Percentiles rank a stretch among this genome's conserved stretches.
Conservation (phyloP, 2,888 invertebrate species). For the Phengaris alcon region DNA sequence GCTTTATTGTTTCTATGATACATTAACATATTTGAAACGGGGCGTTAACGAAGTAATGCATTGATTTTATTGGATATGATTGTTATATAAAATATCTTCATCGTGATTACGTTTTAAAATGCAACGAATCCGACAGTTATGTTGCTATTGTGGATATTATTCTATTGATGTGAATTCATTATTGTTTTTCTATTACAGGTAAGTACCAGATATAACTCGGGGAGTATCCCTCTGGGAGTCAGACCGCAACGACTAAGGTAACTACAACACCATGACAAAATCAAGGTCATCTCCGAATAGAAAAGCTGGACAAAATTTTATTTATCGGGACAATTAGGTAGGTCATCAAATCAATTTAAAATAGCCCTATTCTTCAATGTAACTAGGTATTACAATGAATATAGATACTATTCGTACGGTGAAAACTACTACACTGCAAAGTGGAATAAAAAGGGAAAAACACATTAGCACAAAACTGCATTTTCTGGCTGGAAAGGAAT, state of each 20-base stretch:
- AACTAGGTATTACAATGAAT: background rate
- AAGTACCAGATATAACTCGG: constrained; percentile 8
- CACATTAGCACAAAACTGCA: constrained; percentile 24
- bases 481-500: constrained; percentile 22
- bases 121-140: background rate
- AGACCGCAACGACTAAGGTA: constrained; percentile 1
- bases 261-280: background rate
- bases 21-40: constrained; percentile 14
- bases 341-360: no score
- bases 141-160: background rate
- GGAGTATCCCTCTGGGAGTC: background rate
- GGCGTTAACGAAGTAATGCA: constrained; percentile 7
- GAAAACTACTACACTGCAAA: background rate
- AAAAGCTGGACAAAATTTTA: no score
- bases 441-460: constrained; percentile 12
- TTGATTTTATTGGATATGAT: constrained; percentile 7
- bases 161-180: background rate
- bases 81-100: background rate
- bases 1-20: constrained; percentile 22
- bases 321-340: no score
- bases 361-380: background rate
- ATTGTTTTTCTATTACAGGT: constrained; percentile 14
- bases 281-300: background rate
- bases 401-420: background rate
- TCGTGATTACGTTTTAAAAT: no score